phyloP scores from a whole-genome alignment of 2,888 invertebrate genomes.

The Theodoxus fluviatilis region DNA sequence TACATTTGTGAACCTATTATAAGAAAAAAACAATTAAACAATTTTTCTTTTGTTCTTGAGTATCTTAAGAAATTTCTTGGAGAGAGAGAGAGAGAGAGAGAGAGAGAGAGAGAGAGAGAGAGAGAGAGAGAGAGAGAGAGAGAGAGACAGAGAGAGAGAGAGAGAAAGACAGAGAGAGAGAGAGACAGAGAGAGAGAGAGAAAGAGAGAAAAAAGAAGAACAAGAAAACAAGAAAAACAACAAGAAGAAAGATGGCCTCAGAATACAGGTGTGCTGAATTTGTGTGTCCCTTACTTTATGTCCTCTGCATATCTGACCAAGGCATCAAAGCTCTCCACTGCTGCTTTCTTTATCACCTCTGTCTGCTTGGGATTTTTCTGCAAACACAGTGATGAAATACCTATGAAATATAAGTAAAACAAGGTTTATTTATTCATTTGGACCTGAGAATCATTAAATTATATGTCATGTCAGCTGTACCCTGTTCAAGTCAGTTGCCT shows the following conservation, averaged over 20 bases:
- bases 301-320: constrained; percentile 88
- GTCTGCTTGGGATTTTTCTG: constrained; percentile 31
- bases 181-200: background rate
- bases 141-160: background rate
- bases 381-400: no score
- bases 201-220: background rate
- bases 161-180: background rate
- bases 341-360: constrained; percentile 68
- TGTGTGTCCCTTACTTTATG: constrained; percentile 75
- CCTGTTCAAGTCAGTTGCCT: no score
- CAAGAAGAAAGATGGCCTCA: background rate
- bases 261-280: no score
- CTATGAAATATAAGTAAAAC: no score
- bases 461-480: no score
- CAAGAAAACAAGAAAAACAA: background rate
- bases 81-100: no score
- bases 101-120: no score
- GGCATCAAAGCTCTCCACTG: constrained; percentile 80
- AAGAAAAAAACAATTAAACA: no score
- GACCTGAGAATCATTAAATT: no score
- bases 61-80: background rate
- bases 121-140: constrained; percentile 2
- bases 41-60: background rate
- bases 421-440: no score
- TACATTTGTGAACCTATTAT: no score